Evolutionary conservation across 2,797 vertebrate species (phyloP).

Genomic region (Cheirogaleus major): DNA sequence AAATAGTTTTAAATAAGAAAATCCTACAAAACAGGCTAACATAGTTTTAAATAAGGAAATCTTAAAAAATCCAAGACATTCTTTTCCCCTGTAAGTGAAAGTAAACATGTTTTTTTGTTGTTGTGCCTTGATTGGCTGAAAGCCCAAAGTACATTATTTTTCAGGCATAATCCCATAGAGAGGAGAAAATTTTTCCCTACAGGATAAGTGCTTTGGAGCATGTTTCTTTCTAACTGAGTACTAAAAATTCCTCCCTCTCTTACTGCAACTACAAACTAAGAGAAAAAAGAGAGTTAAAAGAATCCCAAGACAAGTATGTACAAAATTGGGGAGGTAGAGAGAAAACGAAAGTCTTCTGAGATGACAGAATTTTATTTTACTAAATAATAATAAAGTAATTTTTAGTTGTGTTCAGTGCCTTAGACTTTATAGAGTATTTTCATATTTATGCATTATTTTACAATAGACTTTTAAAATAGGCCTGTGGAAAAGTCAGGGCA

Average conservation of each 20-base stretch:
- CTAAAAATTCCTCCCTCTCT: neutral
- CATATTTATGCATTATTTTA: neutral
- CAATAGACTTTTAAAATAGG: neutral
- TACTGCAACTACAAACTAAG: neutral
- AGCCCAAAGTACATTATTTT: conserved; percentile 40
- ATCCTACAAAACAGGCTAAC: conserved; percentile 47
- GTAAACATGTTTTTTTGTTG: neutral
- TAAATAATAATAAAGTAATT: neutral
- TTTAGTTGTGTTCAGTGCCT: neutral
- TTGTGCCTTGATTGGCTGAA: neutral
- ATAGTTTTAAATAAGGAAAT: conserved; percentile 18
- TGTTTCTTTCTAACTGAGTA: neutral
- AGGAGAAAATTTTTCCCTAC: conserved; percentile 19
- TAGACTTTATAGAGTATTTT: neutral
- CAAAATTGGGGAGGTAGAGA: neutral
- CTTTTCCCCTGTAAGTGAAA: neutral
- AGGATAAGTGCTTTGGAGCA: neutral
- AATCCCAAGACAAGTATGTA: conserved; percentile 26
- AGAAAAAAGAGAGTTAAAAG: neutral
- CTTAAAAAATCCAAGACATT: neutral
- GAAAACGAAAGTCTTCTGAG: neutral
- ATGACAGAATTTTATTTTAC: neutral
- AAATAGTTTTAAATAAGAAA: neutral
- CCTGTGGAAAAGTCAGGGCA: neutral
- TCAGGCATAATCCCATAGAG: neutral